phyloP scores from a whole-genome alignment of 2,888 invertebrate genomes.

The Thereva unica region DNA sequence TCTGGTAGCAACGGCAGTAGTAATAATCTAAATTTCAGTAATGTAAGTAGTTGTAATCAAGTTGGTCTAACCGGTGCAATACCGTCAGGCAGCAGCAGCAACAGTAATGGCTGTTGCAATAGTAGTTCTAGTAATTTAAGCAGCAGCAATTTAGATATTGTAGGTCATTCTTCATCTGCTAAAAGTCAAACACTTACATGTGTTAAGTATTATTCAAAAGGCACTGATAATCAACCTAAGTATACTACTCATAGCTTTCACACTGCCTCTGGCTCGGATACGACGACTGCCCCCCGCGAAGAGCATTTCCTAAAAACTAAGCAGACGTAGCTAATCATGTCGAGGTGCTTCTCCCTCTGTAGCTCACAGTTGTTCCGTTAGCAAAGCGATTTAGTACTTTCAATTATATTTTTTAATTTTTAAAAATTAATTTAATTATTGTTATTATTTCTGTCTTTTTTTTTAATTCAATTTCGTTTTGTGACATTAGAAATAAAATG shows the following conservation, averaged over 20 bases:
- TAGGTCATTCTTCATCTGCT: conserved; percentile 16
- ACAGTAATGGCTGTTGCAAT: conserved; percentile 27
- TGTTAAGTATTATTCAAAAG: conserved; percentile 32
- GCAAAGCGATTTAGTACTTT: too few relatives aligned
- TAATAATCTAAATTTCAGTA: conserved; percentile 31
- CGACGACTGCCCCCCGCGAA: conserved; percentile 17
- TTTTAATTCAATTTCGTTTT: too few relatives aligned
- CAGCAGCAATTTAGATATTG: conserved; percentile 23
- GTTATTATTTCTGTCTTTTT: too few relatives aligned
- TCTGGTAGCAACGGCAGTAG: conserved; percentile 31
- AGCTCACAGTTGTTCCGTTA: not conserved
- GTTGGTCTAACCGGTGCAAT: conserved; percentile 25
- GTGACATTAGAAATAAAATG: too few relatives aligned
- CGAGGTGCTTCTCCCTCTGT: conserved; percentile 25
- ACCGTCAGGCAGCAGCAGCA: conserved; percentile 19
- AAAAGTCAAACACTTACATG: conserved; percentile 31
- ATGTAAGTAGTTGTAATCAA: conserved; percentile 33
- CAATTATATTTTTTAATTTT: too few relatives aligned
- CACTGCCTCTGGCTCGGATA: conserved; percentile 28
- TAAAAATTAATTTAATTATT: too few relatives aligned
- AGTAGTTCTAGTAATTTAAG: conserved; percentile 26
- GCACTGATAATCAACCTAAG: conserved; percentile 29
- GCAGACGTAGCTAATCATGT: conserved; percentile 32
- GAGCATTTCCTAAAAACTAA: conserved; percentile 22
- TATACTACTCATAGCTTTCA: conserved; percentile 34